phyloP scores from a whole-genome alignment of 2,113 vertebrate genomes.

The Antennarius striatus region DNA sequence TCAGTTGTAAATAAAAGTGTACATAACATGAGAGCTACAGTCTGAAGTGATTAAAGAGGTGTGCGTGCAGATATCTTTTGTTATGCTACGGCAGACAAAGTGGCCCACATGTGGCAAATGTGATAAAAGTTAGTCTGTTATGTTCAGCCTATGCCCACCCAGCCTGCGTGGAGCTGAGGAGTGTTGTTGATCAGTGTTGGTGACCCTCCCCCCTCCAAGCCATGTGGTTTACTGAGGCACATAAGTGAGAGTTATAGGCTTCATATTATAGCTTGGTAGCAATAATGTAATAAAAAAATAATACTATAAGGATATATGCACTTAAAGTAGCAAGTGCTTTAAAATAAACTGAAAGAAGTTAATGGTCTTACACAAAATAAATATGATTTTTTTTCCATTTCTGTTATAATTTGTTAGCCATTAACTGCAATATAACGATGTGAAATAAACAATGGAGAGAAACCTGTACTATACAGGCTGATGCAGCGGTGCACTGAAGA shows the following conservation, averaged over 20 bases:
- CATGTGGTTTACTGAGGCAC: constrained; percentile 49
- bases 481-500: constrained; percentile 56
- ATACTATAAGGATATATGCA: neutral
- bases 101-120: constrained; percentile 2
- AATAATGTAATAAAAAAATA: constrained; percentile 25
- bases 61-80: constrained; percentile 19
- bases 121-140: constrained; percentile 37
- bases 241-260: neutral
- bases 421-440: constrained; percentile 33
- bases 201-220: too few relatives aligned
- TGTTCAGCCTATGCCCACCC: constrained; percentile 45
- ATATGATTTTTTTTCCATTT: constrained; percentile 10
- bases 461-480: constrained; percentile 43
- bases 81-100: constrained; percentile 11
- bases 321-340: too few relatives aligned
- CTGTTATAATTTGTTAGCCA: constrained; percentile 38
- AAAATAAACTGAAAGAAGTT: too few relatives aligned
- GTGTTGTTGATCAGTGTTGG: constrained; percentile 7
- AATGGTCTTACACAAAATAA: too few relatives aligned
- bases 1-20: constrained; percentile 97
- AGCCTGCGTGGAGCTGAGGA: constrained; percentile 23
- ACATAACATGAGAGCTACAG: constrained; percentile 68
- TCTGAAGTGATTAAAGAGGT: constrained; percentile 56
- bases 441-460: constrained; percentile 42
- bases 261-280: neutral